phyloP scores from a whole-genome alignment of 2,113 vertebrate genomes.

The Ammospiza nelsoni region DNA sequence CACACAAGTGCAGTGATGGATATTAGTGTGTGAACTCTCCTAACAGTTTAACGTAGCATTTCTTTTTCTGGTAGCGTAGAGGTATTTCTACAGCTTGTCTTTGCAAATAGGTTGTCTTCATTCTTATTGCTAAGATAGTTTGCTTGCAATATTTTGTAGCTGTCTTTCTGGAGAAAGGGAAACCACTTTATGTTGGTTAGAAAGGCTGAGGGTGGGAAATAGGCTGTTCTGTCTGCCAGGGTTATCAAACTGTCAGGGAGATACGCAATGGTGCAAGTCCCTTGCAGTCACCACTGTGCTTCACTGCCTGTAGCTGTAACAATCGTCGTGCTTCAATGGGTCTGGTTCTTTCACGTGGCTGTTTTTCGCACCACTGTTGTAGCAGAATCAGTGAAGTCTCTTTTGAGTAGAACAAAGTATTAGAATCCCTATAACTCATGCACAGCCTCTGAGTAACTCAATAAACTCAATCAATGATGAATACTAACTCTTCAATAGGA shows the following conservation, averaged over 20 bases:
- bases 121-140: conserved; percentile 71
- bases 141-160: conserved; percentile 75
- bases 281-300: conserved; percentile 76
- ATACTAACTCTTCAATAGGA: neutral
- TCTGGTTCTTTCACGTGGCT: neutral
- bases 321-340: neutral
- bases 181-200: conserved; percentile 75
- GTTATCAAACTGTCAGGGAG: conserved; percentile 65
- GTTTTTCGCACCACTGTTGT: neutral
- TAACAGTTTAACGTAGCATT: conserved; percentile 20
- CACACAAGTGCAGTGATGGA: conserved; percentile 3
- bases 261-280: conserved; percentile 67
- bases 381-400: neutral
- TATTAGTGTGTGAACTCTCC: conserved; percentile 10
- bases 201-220: conserved; percentile 77
- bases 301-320: conserved; percentile 31
- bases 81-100: neutral
- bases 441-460: neutral
- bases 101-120: conserved; percentile 63
- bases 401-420: neutral
- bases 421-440: neutral
- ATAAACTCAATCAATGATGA: neutral
- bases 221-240: conserved; percentile 71
- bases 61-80: conserved; percentile 3
- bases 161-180: conserved; percentile 74